Conservation (phyloP, 2,888 invertebrate species). For the Pterostichus madidus region DNA sequence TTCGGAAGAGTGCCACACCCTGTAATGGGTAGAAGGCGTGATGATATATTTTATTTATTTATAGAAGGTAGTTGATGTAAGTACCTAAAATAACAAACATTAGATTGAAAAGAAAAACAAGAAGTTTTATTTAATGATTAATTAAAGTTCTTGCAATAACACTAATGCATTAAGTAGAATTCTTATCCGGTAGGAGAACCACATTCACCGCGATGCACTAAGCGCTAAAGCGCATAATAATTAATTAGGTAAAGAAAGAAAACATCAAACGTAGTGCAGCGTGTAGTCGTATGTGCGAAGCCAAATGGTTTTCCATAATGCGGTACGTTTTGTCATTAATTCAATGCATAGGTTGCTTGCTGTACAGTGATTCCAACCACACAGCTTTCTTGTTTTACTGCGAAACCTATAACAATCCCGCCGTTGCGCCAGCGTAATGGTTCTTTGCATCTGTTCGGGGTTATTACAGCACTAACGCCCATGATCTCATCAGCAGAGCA, state of each 20-base stretch:
- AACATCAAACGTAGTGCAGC: constrained; percentile 16
- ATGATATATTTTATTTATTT: no score
- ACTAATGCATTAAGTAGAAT: not conserved
- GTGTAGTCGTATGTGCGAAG: constrained; percentile 31
- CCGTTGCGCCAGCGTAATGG: constrained; percentile 39
- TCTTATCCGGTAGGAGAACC: not conserved
- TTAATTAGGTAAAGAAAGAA: constrained; percentile 31
- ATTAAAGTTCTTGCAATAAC: no score
- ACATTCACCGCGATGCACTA: not conserved
- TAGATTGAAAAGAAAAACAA: no score
- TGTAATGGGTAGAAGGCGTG: no score
- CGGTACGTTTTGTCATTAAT: constrained; percentile 58
- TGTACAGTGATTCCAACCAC: constrained; percentile 57
- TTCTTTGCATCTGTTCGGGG: constrained; percentile 62
- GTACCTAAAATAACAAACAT: no score
- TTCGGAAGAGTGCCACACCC: no score
- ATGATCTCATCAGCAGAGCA: constrained; percentile 40
- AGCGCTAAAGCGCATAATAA: constrained; percentile 13
- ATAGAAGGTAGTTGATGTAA: no score
- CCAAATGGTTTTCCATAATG: constrained; percentile 60
- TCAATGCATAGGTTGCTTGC: constrained; percentile 28
- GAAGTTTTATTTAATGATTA: no score
- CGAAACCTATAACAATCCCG: constrained; percentile 62
- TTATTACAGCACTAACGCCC: constrained; percentile 50
- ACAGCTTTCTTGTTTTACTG: constrained; percentile 60